Conservation (phyloP, 2,113 vertebrate genomes). For the Fukomys damarensis region DNA sequence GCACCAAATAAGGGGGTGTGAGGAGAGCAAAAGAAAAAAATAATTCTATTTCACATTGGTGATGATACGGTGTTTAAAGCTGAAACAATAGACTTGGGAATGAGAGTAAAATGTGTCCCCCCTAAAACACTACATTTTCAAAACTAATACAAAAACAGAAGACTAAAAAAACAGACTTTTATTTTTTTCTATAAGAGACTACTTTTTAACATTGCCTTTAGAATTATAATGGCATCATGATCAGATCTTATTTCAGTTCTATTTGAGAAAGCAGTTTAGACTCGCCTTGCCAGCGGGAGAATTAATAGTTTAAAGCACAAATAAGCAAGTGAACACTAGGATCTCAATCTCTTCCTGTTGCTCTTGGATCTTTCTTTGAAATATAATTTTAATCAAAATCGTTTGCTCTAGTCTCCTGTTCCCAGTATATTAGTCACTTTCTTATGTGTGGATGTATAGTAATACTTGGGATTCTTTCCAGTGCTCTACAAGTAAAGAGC, state of each 20-base stretch:
- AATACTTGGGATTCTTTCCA: neutral
- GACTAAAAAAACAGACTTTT: neutral
- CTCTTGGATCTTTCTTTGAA: neutral
- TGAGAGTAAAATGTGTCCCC: neutral
- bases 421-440: neutral
- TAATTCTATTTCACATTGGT: neutral
- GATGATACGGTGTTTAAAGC: neutral
- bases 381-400: neutral
- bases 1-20: neutral
- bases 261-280: neutral
- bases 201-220: neutral
- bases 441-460: neutral
- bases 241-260: neutral
- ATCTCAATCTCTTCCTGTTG: neutral
- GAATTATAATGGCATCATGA: neutral
- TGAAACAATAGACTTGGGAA: slow-evolving; percentile 25
- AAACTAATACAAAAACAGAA: neutral
- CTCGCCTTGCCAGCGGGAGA: neutral
- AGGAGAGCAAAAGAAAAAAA: neutral
- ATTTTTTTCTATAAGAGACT: neutral
- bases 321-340: neutral
- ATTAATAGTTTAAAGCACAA: neutral
- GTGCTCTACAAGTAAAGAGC: neutral
- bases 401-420: neutral
- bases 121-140: neutral